Conservation (phyloP, 2,797 vertebrate genomes). For the Novumbra hubbsi region DNA sequence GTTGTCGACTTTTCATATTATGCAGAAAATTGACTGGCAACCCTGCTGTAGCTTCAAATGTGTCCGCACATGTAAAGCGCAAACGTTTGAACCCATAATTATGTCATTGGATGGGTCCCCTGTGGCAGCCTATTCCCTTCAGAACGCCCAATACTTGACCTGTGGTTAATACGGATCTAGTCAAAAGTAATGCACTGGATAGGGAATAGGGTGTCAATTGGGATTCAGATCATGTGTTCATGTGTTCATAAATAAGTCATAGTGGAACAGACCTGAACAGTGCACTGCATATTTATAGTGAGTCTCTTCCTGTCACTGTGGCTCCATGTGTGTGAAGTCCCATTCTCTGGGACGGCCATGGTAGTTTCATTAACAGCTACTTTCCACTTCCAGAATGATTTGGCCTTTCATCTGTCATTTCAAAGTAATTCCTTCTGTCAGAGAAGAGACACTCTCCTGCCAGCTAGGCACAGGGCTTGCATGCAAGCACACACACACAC, state of each 20-base stretch:
- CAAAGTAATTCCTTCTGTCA: constrained; percentile 54
- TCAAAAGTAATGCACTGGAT: background rate
- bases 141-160: background rate
- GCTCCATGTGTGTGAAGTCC: constrained; percentile 37
- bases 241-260: constrained; percentile 46
- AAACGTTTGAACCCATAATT: background rate
- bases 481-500: background rate
- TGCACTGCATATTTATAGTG: constrained; percentile 58
- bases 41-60: background rate
- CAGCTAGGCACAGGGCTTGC: constrained; percentile 6
- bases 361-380: constrained; percentile 57
- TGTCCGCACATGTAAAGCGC: background rate
- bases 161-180: background rate
- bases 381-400: constrained; percentile 42
- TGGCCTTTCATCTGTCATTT: constrained; percentile 56
- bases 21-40: background rate
- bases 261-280: constrained; percentile 25
- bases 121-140: constrained; percentile 20
- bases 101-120: background rate
- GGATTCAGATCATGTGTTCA: constrained; percentile 39
- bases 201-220: background rate
- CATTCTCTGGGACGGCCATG: constrained; percentile 39
- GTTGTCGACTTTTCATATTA: background rate
- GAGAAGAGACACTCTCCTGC: constrained; percentile 31
- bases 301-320: constrained; percentile 26